phyloP scores from a whole-genome alignment of 2,113 vertebrate genomes.

The Bos javanicus region DNA sequence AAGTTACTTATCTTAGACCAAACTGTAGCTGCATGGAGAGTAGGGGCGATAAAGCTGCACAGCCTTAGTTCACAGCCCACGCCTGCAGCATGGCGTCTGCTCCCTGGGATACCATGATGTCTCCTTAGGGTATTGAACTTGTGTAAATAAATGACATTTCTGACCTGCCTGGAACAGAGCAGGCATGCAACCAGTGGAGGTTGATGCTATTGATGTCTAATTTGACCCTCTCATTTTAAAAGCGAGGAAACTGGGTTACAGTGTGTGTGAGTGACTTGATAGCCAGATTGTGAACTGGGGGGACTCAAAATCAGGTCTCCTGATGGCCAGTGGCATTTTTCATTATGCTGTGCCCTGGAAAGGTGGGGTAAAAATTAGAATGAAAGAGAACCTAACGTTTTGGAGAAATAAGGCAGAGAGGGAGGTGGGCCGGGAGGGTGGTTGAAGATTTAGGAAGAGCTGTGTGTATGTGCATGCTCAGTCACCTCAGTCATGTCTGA shows the following conservation, averaged over 20 bases:
- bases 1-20: neutral
- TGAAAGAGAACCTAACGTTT: neutral
- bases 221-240: neutral
- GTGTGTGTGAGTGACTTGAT: neutral
- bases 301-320: neutral
- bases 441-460: neutral
- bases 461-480: neutral
- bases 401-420: neutral
- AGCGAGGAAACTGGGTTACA: neutral
- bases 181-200: neutral
- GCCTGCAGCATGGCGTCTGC: fast-evolving
- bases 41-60: neutral
- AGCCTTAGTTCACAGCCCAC: neutral
- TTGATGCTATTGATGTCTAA: neutral
- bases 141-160: neutral
- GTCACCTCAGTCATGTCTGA: neutral
- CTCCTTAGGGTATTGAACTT: neutral
- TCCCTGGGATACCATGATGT: fast-evolving
- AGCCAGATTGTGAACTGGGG: neutral
- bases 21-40: neutral
- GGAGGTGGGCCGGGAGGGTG: neutral
- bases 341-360: neutral
- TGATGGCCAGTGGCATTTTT: neutral
- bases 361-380: neutral
- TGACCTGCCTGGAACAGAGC: neutral